These are phyloP conservation scores for Malurus melanocephalus DNA, from an alignment of 2,113 vertebrate species.

Conservation along the genomic window DNA sequence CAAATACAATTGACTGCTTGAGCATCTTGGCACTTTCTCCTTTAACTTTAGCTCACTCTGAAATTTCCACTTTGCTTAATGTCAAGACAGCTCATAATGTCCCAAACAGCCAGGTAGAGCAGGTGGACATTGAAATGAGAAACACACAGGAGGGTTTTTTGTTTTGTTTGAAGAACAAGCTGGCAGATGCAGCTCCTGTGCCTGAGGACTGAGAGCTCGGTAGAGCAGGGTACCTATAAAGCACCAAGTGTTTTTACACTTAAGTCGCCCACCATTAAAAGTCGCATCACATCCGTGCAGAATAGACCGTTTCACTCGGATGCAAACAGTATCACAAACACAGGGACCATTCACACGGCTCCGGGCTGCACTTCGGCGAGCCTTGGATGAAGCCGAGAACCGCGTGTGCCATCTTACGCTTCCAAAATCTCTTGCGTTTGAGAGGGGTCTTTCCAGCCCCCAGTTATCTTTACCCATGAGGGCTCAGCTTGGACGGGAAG, in stretches of 20 bases:
- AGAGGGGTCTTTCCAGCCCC: background rate
- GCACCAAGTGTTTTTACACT: background rate
- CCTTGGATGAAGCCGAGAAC: background rate
- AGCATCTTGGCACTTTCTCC: background rate
- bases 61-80: background rate
- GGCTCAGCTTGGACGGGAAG: fast-evolving
- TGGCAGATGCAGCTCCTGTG: background rate
- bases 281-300: background rate
- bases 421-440: background rate
- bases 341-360: background rate
- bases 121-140: background rate
- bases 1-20: background rate
- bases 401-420: fast-evolving
- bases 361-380: background rate
- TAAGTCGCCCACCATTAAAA: background rate
- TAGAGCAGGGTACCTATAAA: background rate
- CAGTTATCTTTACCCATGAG: background rate
- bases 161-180: background rate
- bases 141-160: background rate
- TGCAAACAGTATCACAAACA: background rate
- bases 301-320: background rate
- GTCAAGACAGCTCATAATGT: background rate
- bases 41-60: background rate
- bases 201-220: background rate
- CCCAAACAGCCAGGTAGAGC: background rate